Base-by-base conservation (phyloP, 1,140 invertebrate species). In the Odontomachus brunneus region DNA sequence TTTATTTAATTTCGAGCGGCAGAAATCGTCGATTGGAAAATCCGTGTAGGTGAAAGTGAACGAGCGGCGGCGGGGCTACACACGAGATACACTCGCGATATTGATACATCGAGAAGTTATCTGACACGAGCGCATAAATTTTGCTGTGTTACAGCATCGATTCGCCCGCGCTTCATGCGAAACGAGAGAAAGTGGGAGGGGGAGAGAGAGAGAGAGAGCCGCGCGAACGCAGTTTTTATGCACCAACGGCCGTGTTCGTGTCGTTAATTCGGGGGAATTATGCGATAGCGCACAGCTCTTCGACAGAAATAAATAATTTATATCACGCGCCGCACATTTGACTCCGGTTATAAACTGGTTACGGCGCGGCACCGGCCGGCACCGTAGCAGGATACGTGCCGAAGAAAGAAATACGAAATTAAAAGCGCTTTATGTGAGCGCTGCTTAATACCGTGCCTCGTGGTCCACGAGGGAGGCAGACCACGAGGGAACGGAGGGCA, bases 401-500 rank as follows among this genome's bases (percentile, higher is more conserved):
- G 82, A 81, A 81, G 59, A 83, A 83, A 83, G 71, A 84, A 74
- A 82, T 72, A 65, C 51, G 66, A 74, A 84, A 84, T 87, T 84
- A 87, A 84, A 86, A 88, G 76, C 62, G 65, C 80, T 88, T 80
- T 83, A 84, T 51, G 72, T 48, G 83, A 75, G 69, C 72, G 63
- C n/a, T 72, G 74, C 73, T 85, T 83, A 85, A 85, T 88, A 65
- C 75, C 14, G 29, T 67, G 67, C 60, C 75, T 62, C 38, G 75
- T 53, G 48, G 55, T 78, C 65, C 53, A 71, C 19, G 65, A 69
- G 74, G 48, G 62, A 53, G 51, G 48, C 38, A 44, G 38, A 44
- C 38, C 38, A 11, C 38, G 38, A 44, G 9, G 38, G 38, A 44
- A 44, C 38, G 38, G 38, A 4, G 60, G 51, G 38, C n/a, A 60